Conservation (phyloP, 2,888 invertebrate species). For the Callyntrura sp. region DNA sequence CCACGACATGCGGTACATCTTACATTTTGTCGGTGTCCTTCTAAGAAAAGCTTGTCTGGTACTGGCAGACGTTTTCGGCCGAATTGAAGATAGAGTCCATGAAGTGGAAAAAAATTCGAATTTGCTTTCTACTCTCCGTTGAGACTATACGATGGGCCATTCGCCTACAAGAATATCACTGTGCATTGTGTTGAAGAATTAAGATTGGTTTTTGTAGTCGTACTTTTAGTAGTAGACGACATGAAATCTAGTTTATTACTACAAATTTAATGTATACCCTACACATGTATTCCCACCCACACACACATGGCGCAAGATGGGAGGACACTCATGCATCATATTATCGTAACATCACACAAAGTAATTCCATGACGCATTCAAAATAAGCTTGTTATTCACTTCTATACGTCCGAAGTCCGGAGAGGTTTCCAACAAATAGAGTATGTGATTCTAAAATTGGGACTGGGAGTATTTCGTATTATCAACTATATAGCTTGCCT, state of each 20-base stretch:
- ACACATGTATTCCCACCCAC: slow-evolving; percentile 15
- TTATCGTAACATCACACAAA: slow-evolving; percentile 14
- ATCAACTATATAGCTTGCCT: not conserved
- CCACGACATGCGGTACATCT: not conserved
- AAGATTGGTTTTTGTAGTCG: slow-evolving; percentile 14
- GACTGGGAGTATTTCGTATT: not conserved
- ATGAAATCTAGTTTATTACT: not conserved
- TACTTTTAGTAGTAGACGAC: not conserved
- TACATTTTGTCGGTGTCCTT: slow-evolving; percentile 7
- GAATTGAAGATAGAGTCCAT: slow-evolving; percentile 57
- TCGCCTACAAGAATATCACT: not conserved
- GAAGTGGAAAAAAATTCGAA: slow-evolving; percentile 67
- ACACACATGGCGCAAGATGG: not conserved
- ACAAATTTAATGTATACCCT: not conserved
- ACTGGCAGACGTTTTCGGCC: slow-evolving; percentile 26
- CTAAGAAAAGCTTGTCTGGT: slow-evolving; percentile 25
- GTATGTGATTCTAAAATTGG: not conserved
- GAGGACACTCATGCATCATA: not conserved
- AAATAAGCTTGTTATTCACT: not conserved
- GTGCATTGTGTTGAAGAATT: slow-evolving; percentile 5
- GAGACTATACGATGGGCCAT: not conserved
- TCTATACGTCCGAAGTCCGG: not conserved
- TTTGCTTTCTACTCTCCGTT: slow-evolving; percentile 43
- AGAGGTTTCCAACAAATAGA: not conserved
- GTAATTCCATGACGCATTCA: slow-evolving; percentile 23